Percentiles rank a stretch among this genome's conserved stretches.
phyloP scores from a whole-genome alignment of 1,140 invertebrate genomes.

The Gyrodactylus bullatarudis region DNA sequence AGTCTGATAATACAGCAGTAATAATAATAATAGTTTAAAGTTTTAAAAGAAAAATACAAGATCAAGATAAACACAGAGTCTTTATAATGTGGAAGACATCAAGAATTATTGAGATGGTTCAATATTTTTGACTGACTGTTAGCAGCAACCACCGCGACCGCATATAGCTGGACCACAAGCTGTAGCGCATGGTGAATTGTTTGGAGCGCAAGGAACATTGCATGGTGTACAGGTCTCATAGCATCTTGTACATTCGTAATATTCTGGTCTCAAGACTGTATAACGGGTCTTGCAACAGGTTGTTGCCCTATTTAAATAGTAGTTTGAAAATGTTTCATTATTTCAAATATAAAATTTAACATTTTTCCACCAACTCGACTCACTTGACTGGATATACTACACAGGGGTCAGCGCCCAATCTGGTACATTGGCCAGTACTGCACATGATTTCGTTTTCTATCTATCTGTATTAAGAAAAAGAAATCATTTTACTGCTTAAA shows the following conservation, averaged over 20 bases:
- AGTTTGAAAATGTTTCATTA: no score
- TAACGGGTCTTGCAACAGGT: background rate
- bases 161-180: background rate
- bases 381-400: background rate
- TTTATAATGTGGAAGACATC: no score
- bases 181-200: background rate
- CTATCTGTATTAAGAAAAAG: background rate
- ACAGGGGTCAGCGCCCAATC: background rate
- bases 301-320: background rate
- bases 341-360: no score
- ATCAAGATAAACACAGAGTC: no score
- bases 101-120: no score
- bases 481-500: background rate
- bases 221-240: background rate
- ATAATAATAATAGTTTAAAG: no score
- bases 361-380: no score
- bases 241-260: background rate
- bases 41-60: no score
- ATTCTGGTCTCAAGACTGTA: background rate
- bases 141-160: background rate
- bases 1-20: no score
- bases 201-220: background rate
- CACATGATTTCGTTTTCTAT: no score
- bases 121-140: no score
- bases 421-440: background rate